Conservation (phyloP, 23 tunicate genomes). For the Styela plicata region DNA sequence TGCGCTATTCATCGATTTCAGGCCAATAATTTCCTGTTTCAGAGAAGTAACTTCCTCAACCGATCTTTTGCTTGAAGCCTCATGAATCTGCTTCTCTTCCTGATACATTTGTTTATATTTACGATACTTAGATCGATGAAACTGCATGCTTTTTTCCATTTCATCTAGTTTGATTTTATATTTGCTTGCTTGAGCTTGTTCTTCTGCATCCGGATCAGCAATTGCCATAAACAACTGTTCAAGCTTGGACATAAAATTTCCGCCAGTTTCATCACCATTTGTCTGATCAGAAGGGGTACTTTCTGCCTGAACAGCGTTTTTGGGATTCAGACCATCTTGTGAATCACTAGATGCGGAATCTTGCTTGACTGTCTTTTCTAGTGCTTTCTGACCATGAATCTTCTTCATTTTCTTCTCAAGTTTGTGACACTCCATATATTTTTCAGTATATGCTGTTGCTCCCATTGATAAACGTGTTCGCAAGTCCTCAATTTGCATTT, state of each 20-base stretch:
- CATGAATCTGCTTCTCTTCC: conserved; percentile 9
- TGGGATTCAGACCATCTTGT: conserved; percentile 13
- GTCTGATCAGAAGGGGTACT: not conserved
- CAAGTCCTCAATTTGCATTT: conserved; percentile 53
- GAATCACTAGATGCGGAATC: conserved; percentile 21
- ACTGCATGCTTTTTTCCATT: conserved; percentile 43
- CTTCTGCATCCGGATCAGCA: conserved; percentile 89
- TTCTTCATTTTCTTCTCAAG: conserved; percentile 78
- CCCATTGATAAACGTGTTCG: conserved; percentile 86
- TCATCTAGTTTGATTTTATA: conserved; percentile 38
- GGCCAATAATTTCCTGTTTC: not conserved
- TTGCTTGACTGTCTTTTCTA: not conserved
- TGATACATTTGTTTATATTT: conserved; percentile 75
- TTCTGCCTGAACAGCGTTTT: not conserved
- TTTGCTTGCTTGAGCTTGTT: conserved; percentile 59
- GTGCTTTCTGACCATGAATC: conserved; percentile 33
- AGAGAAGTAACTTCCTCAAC: not conserved
- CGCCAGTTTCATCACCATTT: conserved; percentile 7
- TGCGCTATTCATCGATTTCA: not conserved
- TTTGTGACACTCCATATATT: conserved; percentile 79
- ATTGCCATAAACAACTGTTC: conserved; percentile 74
- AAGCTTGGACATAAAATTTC: conserved; percentile 53
- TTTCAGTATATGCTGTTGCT: conserved; percentile 86
- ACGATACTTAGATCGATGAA: conserved; percentile 35
- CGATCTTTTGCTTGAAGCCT: conserved; percentile 40